Conservation (phyloP, 2,888 invertebrate genomes). For the Oscheius sp. region DNA sequence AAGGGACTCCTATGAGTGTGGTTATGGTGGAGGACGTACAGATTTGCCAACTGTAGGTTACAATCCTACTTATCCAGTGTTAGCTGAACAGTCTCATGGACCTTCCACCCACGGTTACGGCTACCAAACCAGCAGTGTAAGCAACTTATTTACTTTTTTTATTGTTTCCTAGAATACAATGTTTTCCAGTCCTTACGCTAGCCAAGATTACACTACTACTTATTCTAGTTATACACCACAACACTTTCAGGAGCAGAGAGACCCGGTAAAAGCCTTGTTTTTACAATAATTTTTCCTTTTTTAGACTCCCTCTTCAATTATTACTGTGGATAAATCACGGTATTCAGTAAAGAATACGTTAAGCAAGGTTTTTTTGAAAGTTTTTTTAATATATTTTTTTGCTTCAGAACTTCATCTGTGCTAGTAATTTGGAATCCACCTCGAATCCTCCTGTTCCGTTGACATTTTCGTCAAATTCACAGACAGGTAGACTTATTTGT, state of each 20-base stretch:
- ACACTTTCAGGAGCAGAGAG: not conserved
- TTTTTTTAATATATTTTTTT: not conserved
- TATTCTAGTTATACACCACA: not conserved
- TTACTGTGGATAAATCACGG: conserved; percentile 3
- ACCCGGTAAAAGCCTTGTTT: not conserved
- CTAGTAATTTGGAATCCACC: no score
- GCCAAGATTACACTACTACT: not conserved
- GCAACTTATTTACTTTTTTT: no score
- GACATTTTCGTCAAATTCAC: no score
- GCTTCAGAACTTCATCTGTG: no score
- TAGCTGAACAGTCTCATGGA: not conserved
- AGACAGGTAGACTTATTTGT: no score
- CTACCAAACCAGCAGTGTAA: not conserved
- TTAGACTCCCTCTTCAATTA: not conserved
- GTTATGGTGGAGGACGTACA: conserved; percentile 24
- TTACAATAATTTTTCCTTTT: not conserved
- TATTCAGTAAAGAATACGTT: not conserved
- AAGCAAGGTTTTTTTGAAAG: not conserved
- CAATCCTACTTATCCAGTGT: conserved; percentile 22
- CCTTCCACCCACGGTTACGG: not conserved
- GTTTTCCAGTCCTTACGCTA: not conserved
- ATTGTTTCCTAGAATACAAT: not conserved
- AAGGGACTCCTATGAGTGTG: conserved; percentile 27
- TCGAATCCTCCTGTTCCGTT: no score
- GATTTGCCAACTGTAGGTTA: conserved; percentile 26